A percentile compares a stretch with the other conserved stretches of the same genome.
Evolutionary conservation across 2,113 vertebrate genomes (phyloP).

Genomic region (Camelus bactrianus): DNA sequence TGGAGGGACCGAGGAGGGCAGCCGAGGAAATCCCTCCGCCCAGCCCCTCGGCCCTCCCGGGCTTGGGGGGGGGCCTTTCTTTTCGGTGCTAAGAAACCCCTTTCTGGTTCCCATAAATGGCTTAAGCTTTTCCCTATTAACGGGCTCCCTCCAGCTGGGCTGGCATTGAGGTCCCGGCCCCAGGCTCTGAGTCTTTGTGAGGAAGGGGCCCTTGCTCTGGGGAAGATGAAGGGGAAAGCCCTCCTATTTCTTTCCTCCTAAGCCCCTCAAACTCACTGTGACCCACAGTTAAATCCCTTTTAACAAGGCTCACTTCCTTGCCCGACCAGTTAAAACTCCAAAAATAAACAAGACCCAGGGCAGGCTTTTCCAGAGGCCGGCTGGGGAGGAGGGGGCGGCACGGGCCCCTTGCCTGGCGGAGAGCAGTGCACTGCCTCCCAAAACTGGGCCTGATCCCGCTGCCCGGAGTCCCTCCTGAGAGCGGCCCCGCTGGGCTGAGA

Average conservation of each 20-base stretch:
- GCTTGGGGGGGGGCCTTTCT: background rate
- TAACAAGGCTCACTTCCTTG: slow-evolving; percentile 83
- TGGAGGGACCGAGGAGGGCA: background rate
- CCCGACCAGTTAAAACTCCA: slow-evolving; percentile 73
- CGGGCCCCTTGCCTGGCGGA: slow-evolving; percentile 28
- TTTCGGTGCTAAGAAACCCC: background rate
- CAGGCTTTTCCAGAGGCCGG: slow-evolving; percentile 64
- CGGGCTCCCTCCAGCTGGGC: slow-evolving; percentile 63
- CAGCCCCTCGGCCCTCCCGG: background rate
- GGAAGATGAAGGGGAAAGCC: slow-evolving; percentile 13
- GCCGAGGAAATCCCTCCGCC: background rate
- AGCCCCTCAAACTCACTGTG: slow-evolving; percentile 85
- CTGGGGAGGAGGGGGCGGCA: slow-evolving; percentile 42
- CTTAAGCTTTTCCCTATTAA: slow-evolving; percentile 37
- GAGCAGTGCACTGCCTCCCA: background rate
- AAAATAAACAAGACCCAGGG: slow-evolving; percentile 83
- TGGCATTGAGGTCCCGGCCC: slow-evolving; percentile 21
- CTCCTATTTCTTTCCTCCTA: slow-evolving; percentile 64
- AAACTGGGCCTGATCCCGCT: background rate
- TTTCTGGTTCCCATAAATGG: slow-evolving; percentile 26
- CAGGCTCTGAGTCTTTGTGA: slow-evolving; percentile 52
- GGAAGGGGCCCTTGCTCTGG: slow-evolving; percentile 62
- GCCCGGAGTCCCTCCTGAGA: background rate
- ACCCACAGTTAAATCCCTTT: slow-evolving; percentile 86
- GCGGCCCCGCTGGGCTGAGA: background rate